A percentile compares a stretch with the other conserved stretches of the same genome.
Conservation (phyloP, 2,888 invertebrate species). For the Latrodectus hesperus region DNA sequence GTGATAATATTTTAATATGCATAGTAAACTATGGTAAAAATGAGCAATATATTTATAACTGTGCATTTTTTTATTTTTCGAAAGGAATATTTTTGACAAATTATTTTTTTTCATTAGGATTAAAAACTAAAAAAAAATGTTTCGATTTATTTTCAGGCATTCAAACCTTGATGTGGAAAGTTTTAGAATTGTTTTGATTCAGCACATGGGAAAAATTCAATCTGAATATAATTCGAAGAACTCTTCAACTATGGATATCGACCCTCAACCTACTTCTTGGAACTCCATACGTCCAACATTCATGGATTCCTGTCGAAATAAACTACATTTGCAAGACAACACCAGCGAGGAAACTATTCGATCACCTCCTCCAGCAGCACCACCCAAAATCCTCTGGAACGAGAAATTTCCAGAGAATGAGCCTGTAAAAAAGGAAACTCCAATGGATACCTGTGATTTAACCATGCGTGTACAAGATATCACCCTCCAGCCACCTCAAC, state of each 20-base stretch:
- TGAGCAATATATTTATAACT: too few species aligned
- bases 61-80: too few species aligned
- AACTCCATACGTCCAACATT: slow-evolving; percentile 46
- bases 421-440: slow-evolving; percentile 16
- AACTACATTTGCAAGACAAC: slow-evolving; percentile 35
- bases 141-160: too few species aligned
- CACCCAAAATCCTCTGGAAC: slow-evolving; percentile 46
- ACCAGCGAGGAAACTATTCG: slow-evolving; percentile 32
- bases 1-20: too few species aligned
- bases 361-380: slow-evolving; percentile 51
- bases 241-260: slow-evolving; percentile 53
- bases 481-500: slow-evolving; percentile 55
- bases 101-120: too few species aligned
- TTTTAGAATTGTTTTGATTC: neutral
- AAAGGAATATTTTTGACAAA: too few species aligned
- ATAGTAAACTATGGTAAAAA: too few species aligned
- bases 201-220: slow-evolving; percentile 61
- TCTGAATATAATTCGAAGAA: slow-evolving; percentile 16
- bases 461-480: slow-evolving; percentile 48
- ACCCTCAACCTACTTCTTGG: slow-evolving; percentile 47
- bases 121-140: too few species aligned
- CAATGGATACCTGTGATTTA: slow-evolving; percentile 27
- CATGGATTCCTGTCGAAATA: slow-evolving; percentile 39
- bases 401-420: slow-evolving; percentile 15
- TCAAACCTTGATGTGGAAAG: too few species aligned